These are phyloP conservation scores for Pseudomugil gertrudae DNA, from an alignment of 2,797 vertebrate genomes.

Conservation along the genomic window DNA sequence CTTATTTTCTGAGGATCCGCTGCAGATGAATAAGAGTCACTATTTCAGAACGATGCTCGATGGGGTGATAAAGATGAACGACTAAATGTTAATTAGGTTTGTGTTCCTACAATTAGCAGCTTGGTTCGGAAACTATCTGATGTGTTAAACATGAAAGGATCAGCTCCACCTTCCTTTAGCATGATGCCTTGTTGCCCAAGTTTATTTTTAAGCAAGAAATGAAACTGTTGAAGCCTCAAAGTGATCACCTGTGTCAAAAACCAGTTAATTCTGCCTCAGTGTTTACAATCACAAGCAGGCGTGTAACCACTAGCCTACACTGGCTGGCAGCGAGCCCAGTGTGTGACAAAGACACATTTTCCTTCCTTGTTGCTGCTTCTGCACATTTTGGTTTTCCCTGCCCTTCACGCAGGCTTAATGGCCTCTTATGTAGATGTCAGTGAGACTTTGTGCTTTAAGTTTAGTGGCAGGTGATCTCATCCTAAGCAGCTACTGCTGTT, in stretches of 20 bases:
- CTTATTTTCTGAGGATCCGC: background rate
- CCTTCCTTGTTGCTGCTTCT: background rate
- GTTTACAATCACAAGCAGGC: slow-evolving; percentile 4
- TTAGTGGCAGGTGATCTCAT: slow-evolving; percentile 43
- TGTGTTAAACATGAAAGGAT: background rate
- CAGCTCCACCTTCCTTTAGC: background rate
- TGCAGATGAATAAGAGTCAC: background rate
- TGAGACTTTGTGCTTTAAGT: slow-evolving; percentile 7
- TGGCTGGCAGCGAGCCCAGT: slow-evolving; percentile 3
- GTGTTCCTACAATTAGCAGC: slow-evolving; percentile 4
- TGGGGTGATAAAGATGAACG: slow-evolving; percentile 2
- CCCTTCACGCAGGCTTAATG: slow-evolving; percentile 2
- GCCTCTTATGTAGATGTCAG: slow-evolving; percentile 29
- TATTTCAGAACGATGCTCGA: background rate
- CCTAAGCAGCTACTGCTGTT: slow-evolving; percentile 24
- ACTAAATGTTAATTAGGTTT: slow-evolving; percentile 5
- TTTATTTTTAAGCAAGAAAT: slow-evolving; percentile 9
- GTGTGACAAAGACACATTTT: slow-evolving; percentile 16
- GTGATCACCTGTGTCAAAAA: slow-evolving; percentile 8
- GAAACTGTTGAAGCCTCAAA: slow-evolving; percentile 9
- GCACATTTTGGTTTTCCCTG: background rate
- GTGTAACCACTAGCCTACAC: slow-evolving; percentile 4
- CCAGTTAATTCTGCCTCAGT: background rate
- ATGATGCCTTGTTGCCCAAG: background rate
- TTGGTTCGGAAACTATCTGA: slow-evolving; percentile 16